These are phyloP conservation scores for Xenopus petersii DNA, from an alignment of 2,797 vertebrate genomes.

Conservation along the genomic window DNA sequence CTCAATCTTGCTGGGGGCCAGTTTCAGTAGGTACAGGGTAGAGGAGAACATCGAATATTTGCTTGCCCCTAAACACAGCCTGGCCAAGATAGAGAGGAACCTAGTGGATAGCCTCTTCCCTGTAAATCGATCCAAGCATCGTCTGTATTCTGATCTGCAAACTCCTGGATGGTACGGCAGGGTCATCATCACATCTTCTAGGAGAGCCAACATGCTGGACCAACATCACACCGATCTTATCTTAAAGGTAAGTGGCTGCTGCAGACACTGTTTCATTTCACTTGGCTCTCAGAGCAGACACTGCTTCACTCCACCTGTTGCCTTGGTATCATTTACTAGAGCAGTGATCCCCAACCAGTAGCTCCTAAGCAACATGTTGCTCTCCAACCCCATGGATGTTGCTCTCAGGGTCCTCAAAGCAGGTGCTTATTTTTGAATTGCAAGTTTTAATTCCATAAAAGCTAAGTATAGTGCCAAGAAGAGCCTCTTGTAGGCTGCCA, in stretches of 20 bases:
- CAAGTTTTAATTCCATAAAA: no score
- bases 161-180: constrained; percentile 92
- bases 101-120: constrained; percentile 95
- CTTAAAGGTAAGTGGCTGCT: constrained; percentile 75
- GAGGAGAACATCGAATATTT: constrained; percentile 92
- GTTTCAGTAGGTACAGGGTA: constrained; percentile 94
- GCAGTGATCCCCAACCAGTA: no score
- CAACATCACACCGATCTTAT: constrained; percentile 84
- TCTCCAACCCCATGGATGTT: no score
- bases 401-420: no score
- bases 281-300: no score
- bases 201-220: constrained; percentile 90
- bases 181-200: constrained; percentile 85
- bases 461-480: no score
- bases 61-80: constrained; percentile 92
- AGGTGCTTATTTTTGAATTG: no score
- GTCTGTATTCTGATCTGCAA: constrained; percentile 94
- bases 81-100: constrained; percentile 95
- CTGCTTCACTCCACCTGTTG: constrained; percentile 33
- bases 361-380: no score
- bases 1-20: constrained; percentile 92
- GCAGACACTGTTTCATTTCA: constrained; percentile 1
- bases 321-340: no score
- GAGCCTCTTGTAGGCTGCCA: no score
- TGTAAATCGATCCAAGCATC: constrained; percentile 92